Evolutionary conservation across 2,113 vertebrate genomes (phyloP).

Genomic region (Gymnarchus niloticus): DNA sequence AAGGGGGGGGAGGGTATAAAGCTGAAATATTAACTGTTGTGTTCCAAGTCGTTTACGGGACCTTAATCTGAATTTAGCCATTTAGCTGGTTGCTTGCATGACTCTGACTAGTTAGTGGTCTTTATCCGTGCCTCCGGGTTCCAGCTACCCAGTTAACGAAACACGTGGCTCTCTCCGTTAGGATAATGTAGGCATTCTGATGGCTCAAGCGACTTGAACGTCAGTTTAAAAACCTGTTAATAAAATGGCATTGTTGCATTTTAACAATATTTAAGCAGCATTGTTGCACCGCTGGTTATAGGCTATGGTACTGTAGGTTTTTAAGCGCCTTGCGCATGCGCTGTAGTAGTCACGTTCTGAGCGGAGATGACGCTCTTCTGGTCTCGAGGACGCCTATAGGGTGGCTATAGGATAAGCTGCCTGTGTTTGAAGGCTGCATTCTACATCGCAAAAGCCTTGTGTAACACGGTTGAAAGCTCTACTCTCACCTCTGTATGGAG

Average conservation of each 20-base stretch:
- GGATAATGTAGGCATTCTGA: neutral
- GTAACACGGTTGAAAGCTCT: no score
- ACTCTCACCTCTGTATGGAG: no score
- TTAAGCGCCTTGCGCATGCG: no score
- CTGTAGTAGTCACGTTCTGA: no score
- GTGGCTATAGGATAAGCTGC: no score
- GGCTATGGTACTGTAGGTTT: no score
- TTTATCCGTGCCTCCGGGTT: neutral
- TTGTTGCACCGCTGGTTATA: no score
- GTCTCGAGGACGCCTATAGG: no score
- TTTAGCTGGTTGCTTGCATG: neutral
- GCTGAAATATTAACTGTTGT: neutral
- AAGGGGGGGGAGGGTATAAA: neutral
- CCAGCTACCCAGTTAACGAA: neutral
- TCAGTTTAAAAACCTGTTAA: neutral
- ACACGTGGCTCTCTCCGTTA: neutral
- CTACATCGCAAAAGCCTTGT: no score
- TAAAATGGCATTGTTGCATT: neutral
- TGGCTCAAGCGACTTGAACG: neutral
- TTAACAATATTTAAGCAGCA: no score
- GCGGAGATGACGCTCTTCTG: no score
- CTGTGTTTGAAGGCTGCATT: no score
- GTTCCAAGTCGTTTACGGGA: neutral
- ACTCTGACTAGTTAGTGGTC: neutral
- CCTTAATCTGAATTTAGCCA: neutral